Base-by-base conservation (phyloP, 2,113 vertebrate species). In the Hystrix cristata region DNA sequence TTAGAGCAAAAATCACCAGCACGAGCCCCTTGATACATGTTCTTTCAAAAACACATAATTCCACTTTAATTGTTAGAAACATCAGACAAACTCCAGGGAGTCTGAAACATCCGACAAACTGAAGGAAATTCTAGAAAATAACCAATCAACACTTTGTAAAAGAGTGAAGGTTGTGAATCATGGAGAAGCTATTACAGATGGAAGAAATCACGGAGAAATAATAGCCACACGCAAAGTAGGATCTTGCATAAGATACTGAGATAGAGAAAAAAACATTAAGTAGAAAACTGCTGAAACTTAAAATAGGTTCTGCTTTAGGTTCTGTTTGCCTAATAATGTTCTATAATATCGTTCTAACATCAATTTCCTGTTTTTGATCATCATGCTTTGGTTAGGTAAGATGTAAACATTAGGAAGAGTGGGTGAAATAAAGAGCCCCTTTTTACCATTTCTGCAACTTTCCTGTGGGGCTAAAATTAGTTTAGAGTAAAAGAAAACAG, bases 391-490 rank as follows among this genome's bases (percentile, higher is more conserved):
- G 64, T 78, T 94, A 71, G 31, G 11, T 92, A 69, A 91, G 29
- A 69, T 87, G 16, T 57, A 84, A 94, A 85, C 34, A 38, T 80
- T 51, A 95, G 31, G 51, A 74, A 96, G 84, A 80, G 21, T 43
- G 13, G 15, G 18, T 29, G 31, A 87, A 16, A 16, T 46, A n/a
- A n/a, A 62, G 86, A 64, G 38, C 34, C 2, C 64, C 1, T 71
- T 38, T 82, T 14, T 82, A 76, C 16, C 78, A 90, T 67, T 87
- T 90, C 81, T 80, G 1, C 46, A 85, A 78, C 18, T 92, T 94
- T 84, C 93, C 46, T 82, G 0, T 65, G 74, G 89, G 43, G 74
- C 72, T 91, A 92, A 88, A 92, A 94, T 85, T 85, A 95, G 38
- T 60, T 88, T 65, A 97, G 53, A 81, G 1, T 94, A 84, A 95